Evolutionary conservation across 2,113 vertebrate species (phyloP).

Genomic region (Catagonus wagneri): DNA sequence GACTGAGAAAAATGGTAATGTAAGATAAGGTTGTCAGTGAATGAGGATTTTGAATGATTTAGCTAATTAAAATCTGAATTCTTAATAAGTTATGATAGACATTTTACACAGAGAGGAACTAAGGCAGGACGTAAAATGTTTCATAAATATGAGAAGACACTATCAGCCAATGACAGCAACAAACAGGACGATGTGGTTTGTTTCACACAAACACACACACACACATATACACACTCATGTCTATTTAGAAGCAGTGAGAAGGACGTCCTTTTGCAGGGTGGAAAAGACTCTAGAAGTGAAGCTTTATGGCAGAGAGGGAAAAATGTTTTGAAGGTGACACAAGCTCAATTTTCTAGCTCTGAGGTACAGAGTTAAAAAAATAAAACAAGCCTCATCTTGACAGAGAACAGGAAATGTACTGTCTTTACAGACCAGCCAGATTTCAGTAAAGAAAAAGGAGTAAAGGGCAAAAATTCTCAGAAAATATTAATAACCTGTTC

Average conservation of each 20-base stretch:
- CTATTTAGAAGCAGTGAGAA: no score
- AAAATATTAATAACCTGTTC: not conserved
- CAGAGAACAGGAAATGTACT: not conserved
- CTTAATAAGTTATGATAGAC: not conserved
- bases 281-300: no score
- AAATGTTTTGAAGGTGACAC: not conserved
- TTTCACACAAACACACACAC: no score
- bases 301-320: not conserved
- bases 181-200: not conserved
- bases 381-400: not conserved
- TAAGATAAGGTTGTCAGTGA: not conserved
- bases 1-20: not conserved
- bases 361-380: not conserved
- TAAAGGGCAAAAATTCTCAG: not conserved
- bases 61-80: not conserved
- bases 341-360: not conserved
- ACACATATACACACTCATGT: no score
- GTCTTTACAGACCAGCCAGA: not conserved
- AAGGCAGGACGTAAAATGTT: not conserved
- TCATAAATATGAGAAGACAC: not conserved
- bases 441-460: not conserved
- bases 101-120: not conserved
- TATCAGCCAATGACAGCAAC: not conserved
- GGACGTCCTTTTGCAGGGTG: no score
- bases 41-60: not conserved